These are phyloP conservation scores for Ochropacha duplaris DNA, from an alignment of 2,888 invertebrate genomes.

Conservation along the genomic window DNA sequence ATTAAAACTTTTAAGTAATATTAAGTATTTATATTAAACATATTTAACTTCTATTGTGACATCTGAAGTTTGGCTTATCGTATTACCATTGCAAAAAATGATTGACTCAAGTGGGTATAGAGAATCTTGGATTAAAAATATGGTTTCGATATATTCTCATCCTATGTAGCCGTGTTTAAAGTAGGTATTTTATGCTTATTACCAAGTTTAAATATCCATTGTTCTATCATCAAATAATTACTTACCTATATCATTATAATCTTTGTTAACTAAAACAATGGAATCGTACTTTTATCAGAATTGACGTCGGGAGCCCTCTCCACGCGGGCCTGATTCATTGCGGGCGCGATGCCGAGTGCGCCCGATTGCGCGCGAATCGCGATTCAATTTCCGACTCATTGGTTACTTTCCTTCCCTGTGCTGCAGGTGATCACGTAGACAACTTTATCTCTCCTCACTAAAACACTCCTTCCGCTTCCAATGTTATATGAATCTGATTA, in stretches of 20 bases:
- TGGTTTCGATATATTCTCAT: no score
- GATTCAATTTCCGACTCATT: slow-evolving; percentile 37
- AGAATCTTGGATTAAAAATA: no score
- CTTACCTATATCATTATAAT: neutral
- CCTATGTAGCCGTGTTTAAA: no score
- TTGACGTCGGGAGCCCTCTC: slow-evolving; percentile 19
- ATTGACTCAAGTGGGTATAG: no score
- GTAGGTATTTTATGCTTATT: neutral
- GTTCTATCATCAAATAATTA: neutral
- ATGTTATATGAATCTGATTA: neutral
- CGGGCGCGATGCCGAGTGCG: slow-evolving; percentile 17
- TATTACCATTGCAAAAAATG: no score
- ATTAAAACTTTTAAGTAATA: no score
- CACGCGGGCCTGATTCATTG: slow-evolving; percentile 27
- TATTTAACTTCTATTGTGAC: no score
- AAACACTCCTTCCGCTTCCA: slow-evolving; percentile 9
- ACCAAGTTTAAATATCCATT: neutral
- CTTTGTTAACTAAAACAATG: neutral
- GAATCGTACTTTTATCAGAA: slow-evolving; percentile 19
- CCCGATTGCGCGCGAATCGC: slow-evolving; percentile 18
- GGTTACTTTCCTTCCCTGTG: slow-evolving; percentile 32
- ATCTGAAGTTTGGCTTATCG: no score
- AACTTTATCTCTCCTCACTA: slow-evolving; percentile 28
- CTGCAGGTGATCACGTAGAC: slow-evolving; percentile 34
- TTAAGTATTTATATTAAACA: no score